Evolutionary conservation across 2,113 vertebrate species (phyloP), one percentile per base, ranked within the genome.

Genomic region (Calonectris borealis): DNA sequence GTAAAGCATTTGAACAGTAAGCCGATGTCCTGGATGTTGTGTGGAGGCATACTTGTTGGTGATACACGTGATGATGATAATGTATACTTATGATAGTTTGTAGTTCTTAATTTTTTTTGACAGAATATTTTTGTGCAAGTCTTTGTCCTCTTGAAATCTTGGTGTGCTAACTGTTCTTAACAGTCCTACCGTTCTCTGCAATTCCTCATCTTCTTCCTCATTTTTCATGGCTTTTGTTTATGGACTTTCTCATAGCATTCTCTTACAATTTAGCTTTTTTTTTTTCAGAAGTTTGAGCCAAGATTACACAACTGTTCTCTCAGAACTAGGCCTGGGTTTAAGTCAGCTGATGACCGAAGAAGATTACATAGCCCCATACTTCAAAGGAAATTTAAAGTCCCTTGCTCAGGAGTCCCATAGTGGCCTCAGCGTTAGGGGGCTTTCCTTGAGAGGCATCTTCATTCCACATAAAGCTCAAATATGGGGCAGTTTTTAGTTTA

Each of bases 1-100:
- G 54, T 84, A 94, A 90, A 92, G 52, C n/a, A 81, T 83, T 97
- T 90, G 73, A 71, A 66, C 15, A 57, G 72, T 54, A 68, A 70
- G 12, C 72, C 7, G 8, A 31, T 83, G 19, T 95, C 83, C 71
- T 96, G 70, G 18, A 70, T 93, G 54, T 82, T 86, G 11, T 86
- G 80, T 38, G 20, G 95, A 84, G 29, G 26, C n/a, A 58, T 75
- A 64, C 52, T 73, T 38, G 58, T 77, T 92, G 52, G 40, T 81
- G 38, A 49, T 90, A 52, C 19, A 58, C 76, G 44, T 83, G 36
- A 61, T 96, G 83, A 92, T 84, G 71, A 71, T 71, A 57, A 86
- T 65, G 2, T 83, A 26, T 13, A 58, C 44, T 93, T 70, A 62
- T 18, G 44, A 44, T 11, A 83, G 46, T 84, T 90, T 46, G 7